Percentiles rank a stretch among this genome's conserved stretches.
Evolutionary conservation across 1,140 invertebrate genomes (phyloP).

Genomic region (Anagrus nilaparvatae): DNA sequence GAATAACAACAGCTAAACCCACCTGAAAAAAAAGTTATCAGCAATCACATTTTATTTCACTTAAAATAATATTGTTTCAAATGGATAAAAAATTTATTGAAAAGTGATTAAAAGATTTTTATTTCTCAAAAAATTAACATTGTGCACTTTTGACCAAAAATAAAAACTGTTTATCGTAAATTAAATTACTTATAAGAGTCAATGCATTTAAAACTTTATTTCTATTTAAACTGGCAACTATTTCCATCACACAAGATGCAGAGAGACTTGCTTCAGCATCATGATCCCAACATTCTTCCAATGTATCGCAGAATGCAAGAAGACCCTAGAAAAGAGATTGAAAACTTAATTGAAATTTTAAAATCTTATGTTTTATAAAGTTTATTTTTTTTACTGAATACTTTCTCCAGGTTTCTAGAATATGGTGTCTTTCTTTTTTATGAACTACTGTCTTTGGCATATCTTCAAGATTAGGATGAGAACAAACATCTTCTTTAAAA

Average conservation of each 20-base stretch:
- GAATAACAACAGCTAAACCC: too few species aligned
- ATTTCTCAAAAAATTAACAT: too few species aligned
- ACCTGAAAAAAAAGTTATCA: too few species aligned
- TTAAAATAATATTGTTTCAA: too few species aligned
- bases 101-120: too few species aligned
- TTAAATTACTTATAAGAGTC: constrained; percentile 37
- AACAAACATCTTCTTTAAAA: constrained; percentile 90
- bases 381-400: constrained; percentile 58
- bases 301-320: constrained; percentile 74
- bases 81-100: too few species aligned
- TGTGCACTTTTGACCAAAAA: background rate
- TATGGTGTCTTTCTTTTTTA: constrained; percentile 77
- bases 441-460: constrained; percentile 95
- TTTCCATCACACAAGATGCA: constrained; percentile 89
- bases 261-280: constrained; percentile 92
- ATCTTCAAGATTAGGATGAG: constrained; percentile 90
- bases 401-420: constrained; percentile 73
- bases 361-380: background rate
- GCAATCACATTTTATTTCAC: too few species aligned
- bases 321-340: constrained; percentile 56
- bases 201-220: constrained; percentile 38
- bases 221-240: constrained; percentile 48
- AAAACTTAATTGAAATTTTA: constrained; percentile 2
- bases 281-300: constrained; percentile 98
- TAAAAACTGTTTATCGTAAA: constrained; percentile 3